Base-by-base conservation (phyloP, 2,113 vertebrate genomes). In the Oryctolagus cuniculus region DNA sequence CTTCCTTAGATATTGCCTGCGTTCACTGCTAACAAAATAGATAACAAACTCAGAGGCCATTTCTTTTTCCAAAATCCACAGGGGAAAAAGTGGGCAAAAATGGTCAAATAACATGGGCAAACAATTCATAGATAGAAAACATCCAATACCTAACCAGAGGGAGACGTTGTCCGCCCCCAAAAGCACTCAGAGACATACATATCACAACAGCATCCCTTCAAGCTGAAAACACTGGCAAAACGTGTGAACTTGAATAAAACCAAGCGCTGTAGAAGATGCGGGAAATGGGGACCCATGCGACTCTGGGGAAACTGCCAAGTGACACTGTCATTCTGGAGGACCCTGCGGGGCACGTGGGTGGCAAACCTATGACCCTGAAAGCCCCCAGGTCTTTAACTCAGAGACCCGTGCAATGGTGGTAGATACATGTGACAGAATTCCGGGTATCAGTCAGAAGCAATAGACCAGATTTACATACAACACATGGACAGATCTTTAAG, bases 371-470 rank as follows among this genome's bases (percentile, higher is more conserved):
- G 85, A 61, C 87, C 81, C 82, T 91, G 89, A 92, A 94, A 89
- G 25, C 79, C 53, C 73, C 72, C 6, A 10, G 36, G 29, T n/a
- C 58, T 95, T 78, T 55, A 64, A 74, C 73, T 81, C 72, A 34
- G 36, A 58, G 74, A 78, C 67, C 25, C 80, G 24, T 69, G 34
- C 13, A 63, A 55, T 2, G 12, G 53, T 24, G 24, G 36, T 31
- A 44, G 64, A 51, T 9, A 29, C 44, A 63, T 53, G 51, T 51
- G 31, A 61, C 5, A 10, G 29, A 93, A 85, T 90, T 81, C 51
- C 77, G 21, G 53, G 25, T 75, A 79, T 80, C 91, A 86, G 66
- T 96, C 93, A 95, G 75, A 95, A 95, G 81, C 93, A 95, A 92
- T 77, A 78, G 67, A 77, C 72, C 67, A 90, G 89, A 95, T 80